Conservation (phyloP, 1,140 invertebrate species). For the Lethrus apterus region DNA sequence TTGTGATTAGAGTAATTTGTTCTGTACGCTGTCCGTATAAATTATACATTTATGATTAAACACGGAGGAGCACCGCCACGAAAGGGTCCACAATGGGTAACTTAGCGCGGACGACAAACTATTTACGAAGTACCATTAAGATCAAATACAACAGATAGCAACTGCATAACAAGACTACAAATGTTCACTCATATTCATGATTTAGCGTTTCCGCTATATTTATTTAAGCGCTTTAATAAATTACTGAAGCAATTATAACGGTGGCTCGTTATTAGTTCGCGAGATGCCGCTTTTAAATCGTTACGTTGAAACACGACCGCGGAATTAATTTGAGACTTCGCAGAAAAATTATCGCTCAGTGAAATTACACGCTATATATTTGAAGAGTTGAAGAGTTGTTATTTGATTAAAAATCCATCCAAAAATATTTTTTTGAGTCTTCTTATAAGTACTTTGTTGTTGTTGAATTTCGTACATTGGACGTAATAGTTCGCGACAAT, state of each 20-base stretch:
- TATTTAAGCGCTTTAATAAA: conserved; percentile 14
- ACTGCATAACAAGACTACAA: conserved; percentile 31
- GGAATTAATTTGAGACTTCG: not conserved
- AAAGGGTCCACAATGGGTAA: not conserved
- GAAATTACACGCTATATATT: not conserved
- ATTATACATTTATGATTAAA: conserved; percentile 32
- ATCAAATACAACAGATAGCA: conserved; percentile 35
- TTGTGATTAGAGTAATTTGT: conserved; percentile 26
- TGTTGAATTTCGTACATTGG: no score
- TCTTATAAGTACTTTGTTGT: no score
- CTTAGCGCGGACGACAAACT: conserved; percentile 24
- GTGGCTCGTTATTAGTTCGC: not conserved
- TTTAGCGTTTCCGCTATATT: conserved; percentile 18
- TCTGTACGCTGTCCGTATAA: conserved; percentile 26
- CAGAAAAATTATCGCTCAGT: not conserved
- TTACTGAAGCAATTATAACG: conserved; percentile 2
- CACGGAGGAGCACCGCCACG: conserved; percentile 9
- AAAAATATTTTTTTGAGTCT: no score
- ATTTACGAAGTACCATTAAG: conserved; percentile 38
- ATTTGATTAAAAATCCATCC: not conserved
- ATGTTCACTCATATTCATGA: conserved; percentile 25
- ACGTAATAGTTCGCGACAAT: no score
- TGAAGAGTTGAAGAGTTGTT: not conserved
- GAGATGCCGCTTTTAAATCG: conserved; percentile 1
- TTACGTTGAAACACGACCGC: conserved; percentile 1